Evolutionary conservation across 2,797 vertebrate genomes (phyloP), one percentile per base, ranked within the genome.

Genomic region (Anguilla megastoma): DNA sequence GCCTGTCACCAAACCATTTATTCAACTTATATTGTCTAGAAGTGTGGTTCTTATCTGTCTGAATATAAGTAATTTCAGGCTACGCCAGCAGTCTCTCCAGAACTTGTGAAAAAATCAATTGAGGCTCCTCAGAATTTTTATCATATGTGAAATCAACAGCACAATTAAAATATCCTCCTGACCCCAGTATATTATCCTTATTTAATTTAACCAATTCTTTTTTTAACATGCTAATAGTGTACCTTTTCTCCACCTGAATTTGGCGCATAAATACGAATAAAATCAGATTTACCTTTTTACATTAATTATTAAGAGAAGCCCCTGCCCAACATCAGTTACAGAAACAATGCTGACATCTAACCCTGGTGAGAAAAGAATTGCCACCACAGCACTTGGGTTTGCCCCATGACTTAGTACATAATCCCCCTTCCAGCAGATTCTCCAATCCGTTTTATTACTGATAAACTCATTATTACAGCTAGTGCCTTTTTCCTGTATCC

Each of bases 371-470:
- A 84, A 86, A 2, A 85, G n/a, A 36, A 86, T 45, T 10, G 33
- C 80, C 45, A 56, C 27, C 6, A 69, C 66, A 80, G 86, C 48
- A 86, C 66, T 63, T 41, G 33, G 2, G 24, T 85, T 86, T n/a
- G 41, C 63, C 0, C 41, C 56, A 66, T 63, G 66, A 24, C 86
- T 88, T 27, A 87, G 18, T 33, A 52, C 60, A 88, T 18, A 82
- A 14, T 36, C 45, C 9, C 83, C 48, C 30, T 85, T 33, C 79
- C 12, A 89, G 69, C 86, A 82, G 41, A 86, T 83, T 1, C 52
- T 52, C 79, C 79, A 85, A 2, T 86, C 63, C 30, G 6, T 36
- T 14, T 66, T 16, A 48, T 88, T 71, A 66, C 45, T 10, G 45
- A 56, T 16, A 56, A 52, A 52, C 10, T 87, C 21, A 45, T 45